A percentile compares a stretch with the other conserved stretches of the same genome.
Conservation (phyloP, 2,888 invertebrate species). For the Hipparchia semele region DNA sequence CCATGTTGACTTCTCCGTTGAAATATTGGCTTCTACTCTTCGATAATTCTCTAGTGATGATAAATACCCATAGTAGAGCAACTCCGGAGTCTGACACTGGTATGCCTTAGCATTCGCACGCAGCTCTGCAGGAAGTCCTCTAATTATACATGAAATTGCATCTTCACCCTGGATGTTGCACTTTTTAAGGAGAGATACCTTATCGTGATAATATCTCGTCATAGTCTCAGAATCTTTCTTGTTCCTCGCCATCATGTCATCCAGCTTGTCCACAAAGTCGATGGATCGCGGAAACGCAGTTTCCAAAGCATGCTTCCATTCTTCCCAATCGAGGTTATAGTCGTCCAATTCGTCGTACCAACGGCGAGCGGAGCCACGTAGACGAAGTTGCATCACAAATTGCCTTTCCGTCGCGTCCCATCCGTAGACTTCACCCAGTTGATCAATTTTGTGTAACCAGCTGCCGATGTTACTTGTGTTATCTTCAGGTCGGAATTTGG, state of each 20-base stretch:
- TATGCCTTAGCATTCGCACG: conserved; percentile 45
- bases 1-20: conserved; percentile 17
- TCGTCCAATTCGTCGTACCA: conserved; percentile 45
- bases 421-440: conserved; percentile 38
- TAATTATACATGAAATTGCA: conserved; percentile 42
- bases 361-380: conserved; percentile 43
- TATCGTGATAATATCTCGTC: conserved; percentile 49
- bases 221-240: conserved; percentile 46
- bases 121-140: conserved; percentile 40
- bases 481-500: conserved; percentile 29
- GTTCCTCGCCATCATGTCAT: conserved; percentile 45
- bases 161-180: conserved; percentile 39
- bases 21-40: conserved; percentile 13
- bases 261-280: conserved; percentile 47
- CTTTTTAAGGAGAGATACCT: conserved; percentile 45
- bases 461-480: conserved; percentile 24
- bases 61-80: conserved; percentile 42
- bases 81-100: conserved; percentile 39
- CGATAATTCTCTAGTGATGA: conserved; percentile 42
- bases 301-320: conserved; percentile 45
- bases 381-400: conserved; percentile 39
- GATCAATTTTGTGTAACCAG: conserved; percentile 41
- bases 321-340: conserved; percentile 46
- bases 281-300: conserved; percentile 43
- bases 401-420: conserved; percentile 37